A percentile compares a stretch with the other conserved stretches of the same genome.
Evolutionary conservation across 2,888 invertebrate genomes (phyloP).

Genomic region (Cistogaster globosa): DNA sequence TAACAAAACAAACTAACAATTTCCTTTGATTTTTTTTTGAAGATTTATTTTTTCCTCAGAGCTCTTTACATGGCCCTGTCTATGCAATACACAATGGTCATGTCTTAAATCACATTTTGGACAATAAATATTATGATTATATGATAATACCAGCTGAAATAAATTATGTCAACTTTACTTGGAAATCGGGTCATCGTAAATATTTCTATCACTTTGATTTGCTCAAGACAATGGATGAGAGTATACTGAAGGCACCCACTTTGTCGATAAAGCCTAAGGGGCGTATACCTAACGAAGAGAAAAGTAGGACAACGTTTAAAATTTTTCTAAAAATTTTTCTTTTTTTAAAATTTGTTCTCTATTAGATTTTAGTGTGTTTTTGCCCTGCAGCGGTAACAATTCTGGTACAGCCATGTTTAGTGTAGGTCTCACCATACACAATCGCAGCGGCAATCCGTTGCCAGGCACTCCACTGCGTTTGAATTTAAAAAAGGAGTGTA

Average conservation of each 20-base stretch:
- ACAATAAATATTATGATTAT: conserved; percentile 94
- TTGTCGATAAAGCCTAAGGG: conserved; percentile 94
- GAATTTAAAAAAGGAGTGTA: conserved; percentile 95
- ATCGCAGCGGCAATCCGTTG: conserved; percentile 90
- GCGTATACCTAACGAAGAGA: conserved; percentile 92
- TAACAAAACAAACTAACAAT: conserved; percentile 37
- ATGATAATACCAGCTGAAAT: conserved; percentile 96
- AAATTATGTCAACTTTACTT: conserved; percentile 94
- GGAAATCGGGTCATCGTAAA: conserved; percentile 92
- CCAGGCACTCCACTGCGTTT: conserved; percentile 94
- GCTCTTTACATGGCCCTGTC: conserved; percentile 84
- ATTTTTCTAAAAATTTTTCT: neutral
- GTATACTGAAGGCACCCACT: conserved; percentile 92
- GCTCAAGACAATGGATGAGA: conserved; percentile 92
- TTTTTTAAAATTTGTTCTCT: too few species aligned
- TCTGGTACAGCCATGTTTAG: conserved; percentile 94
- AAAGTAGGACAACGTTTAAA: conserved; percentile 85
- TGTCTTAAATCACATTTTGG: conserved; percentile 92
- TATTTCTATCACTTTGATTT: conserved; percentile 94
- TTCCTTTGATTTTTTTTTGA: conserved; percentile 57
- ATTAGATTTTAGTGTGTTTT: conserved; percentile 93
- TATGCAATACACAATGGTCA: conserved; percentile 94
- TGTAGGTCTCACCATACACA: conserved; percentile 92
- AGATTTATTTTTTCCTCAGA: conserved; percentile 80
- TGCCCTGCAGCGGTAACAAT: conserved; percentile 92